phyloP scores from a whole-genome alignment of 53 echinoderm and acorn worm genomes.

The Holothuria scabra region DNA sequence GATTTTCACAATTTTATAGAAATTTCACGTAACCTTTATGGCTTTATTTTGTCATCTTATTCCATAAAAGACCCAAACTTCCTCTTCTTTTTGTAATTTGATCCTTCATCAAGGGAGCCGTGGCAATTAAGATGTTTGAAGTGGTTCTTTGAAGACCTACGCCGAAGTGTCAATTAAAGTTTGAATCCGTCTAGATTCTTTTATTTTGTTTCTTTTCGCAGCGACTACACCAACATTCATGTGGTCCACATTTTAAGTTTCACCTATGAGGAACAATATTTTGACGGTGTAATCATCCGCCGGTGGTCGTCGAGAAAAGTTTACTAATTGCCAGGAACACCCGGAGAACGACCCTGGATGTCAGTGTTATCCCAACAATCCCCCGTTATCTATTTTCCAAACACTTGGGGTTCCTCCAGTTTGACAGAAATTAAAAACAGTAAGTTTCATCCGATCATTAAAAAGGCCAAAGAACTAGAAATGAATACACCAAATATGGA shows the following conservation, averaged over 20 bases:
- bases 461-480: too few relatives aligned
- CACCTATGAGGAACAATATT: not conserved
- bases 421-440: too few relatives aligned
- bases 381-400: not conserved
- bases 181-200: not conserved
- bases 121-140: not conserved
- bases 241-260: conserved; percentile 11
- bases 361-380: not conserved
- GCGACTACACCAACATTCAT: not conserved
- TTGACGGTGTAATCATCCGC: conserved; percentile 6
- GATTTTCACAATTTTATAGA: too few relatives aligned
- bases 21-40: too few relatives aligned
- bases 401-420: not conserved
- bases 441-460: not conserved
- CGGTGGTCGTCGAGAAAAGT: conserved; percentile 3
- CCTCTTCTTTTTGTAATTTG: too few relatives aligned
- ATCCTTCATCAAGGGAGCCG: not conserved
- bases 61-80: too few relatives aligned
- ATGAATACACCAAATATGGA: too few relatives aligned
- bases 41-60: too few relatives aligned
- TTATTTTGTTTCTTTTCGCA: not conserved
- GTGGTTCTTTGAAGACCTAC: not conserved
- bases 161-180: not conserved
- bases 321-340: conserved; percentile 6
- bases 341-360: not conserved